A percentile compares a stretch with the other conserved stretches of the same genome.
These are phyloP conservation scores for Rhizomys pruinosus DNA, from an alignment of 2,113 vertebrate genomes.

Conservation along the genomic window DNA sequence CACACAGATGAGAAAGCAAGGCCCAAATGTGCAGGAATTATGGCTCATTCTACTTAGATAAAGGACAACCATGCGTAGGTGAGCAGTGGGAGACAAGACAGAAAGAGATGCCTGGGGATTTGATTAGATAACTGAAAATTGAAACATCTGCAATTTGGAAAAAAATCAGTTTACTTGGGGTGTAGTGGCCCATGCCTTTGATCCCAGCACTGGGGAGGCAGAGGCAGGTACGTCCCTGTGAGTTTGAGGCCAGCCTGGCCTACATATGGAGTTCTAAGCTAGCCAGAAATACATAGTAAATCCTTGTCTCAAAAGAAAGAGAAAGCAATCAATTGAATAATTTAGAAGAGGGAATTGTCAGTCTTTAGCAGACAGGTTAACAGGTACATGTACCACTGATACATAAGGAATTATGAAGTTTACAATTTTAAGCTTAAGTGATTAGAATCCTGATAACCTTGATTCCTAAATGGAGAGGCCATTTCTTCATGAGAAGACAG, in stretches of 20 bases:
- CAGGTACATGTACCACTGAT: neutral
- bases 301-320: neutral
- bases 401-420: neutral
- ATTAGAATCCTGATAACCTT: neutral
- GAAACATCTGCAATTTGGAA: neutral
- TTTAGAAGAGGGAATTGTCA: neutral
- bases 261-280: neutral
- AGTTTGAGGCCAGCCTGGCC: neutral
- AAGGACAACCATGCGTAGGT: neutral
- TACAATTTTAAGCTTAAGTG: neutral
- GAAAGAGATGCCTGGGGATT: neutral
- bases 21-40: neutral
- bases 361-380: constrained; percentile 6
- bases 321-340: neutral
- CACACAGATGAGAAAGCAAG: neutral
- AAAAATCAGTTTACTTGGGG: neutral
- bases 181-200: neutral
- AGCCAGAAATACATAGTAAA: neutral
- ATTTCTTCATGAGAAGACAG: neutral
- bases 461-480: neutral
- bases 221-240: neutral
- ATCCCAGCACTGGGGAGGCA: neutral
- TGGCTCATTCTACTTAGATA: neutral
- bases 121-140: neutral
- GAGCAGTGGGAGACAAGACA: neutral